Evolutionary conservation across 1,140 invertebrate species (phyloP).

Genomic region (Phortica variegata): DNA sequence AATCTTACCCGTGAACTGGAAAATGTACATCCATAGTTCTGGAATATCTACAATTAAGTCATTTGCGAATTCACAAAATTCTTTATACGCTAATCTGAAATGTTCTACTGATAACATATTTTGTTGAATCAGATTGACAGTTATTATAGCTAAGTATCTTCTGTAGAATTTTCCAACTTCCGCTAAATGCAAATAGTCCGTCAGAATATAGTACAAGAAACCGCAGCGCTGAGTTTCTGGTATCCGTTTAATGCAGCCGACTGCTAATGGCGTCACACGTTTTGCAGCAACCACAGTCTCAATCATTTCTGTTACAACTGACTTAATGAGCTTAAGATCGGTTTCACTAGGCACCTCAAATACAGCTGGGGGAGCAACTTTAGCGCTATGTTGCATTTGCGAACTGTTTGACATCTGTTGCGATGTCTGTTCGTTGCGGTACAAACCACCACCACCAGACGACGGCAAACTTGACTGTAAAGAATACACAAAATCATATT

Average conservation of each 20-base stretch:
- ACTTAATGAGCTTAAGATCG: constrained; percentile 36
- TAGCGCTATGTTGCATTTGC: constrained; percentile 7
- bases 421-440: constrained; percentile 24
- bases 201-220: constrained; percentile 44
- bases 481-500: too few species aligned
- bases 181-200: constrained; percentile 55
- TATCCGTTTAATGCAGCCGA: constrained; percentile 34
- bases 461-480: background rate
- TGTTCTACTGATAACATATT: constrained; percentile 51
- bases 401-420: constrained; percentile 3
- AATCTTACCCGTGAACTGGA: constrained; percentile 65
- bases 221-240: constrained; percentile 32
- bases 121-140: constrained; percentile 50
- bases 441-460: constrained; percentile 17
- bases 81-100: constrained; percentile 58
- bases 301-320: constrained; percentile 44
- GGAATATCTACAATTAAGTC: constrained; percentile 76
- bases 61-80: constrained; percentile 62
- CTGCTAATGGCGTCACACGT: constrained; percentile 12
- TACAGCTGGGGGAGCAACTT: constrained; percentile 28
- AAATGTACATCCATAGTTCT: constrained; percentile 70
- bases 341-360: constrained; percentile 26
- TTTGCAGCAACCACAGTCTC: constrained; percentile 27
- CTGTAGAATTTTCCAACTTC: constrained; percentile 50
- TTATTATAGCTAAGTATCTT: constrained; percentile 50